Conservation (phyloP, 2,888 invertebrate species). For the Lymantria dispar region DNA sequence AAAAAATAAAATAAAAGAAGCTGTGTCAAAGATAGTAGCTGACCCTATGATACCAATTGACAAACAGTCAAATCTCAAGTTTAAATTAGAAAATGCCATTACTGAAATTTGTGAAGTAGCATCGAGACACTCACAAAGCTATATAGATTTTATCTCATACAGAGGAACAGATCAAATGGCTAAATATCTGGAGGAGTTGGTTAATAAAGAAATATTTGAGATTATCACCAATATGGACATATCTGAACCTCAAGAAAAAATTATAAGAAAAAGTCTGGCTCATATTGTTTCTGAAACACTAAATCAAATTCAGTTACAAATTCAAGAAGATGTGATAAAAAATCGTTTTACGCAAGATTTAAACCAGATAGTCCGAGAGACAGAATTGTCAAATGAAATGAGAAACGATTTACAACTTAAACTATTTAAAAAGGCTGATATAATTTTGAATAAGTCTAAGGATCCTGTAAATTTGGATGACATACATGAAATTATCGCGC, state of each 20-base stretch:
- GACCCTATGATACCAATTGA: neutral
- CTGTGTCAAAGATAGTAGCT: neutral
- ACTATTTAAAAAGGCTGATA: too few species aligned
- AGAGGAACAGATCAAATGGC: neutral
- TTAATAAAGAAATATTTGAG: constrained; percentile 1
- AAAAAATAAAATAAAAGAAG: constrained; percentile 3
- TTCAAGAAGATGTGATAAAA: neutral
- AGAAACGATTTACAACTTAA: too few species aligned
- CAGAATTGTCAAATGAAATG: too few species aligned
- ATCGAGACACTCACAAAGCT: neutral
- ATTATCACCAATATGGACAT: constrained; percentile 4
- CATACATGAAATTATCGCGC: too few species aligned
- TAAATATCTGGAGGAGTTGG: too few species aligned
- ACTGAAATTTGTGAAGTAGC: neutral
- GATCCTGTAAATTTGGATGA: too few species aligned
- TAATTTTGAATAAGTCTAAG: too few species aligned
- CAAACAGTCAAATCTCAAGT: neutral
- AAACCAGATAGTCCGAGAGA: neutral
- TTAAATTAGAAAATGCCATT: neutral
- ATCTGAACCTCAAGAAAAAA: constrained; percentile 1
- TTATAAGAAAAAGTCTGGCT: constrained; percentile 2
- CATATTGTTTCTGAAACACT: neutral
- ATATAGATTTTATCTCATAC: neutral
- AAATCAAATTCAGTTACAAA: neutral
- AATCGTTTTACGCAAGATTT: neutral